These are phyloP conservation scores for Vanacampus margaritifer DNA, from an alignment of 2,113 vertebrate genomes.

Conservation along the genomic window DNA sequence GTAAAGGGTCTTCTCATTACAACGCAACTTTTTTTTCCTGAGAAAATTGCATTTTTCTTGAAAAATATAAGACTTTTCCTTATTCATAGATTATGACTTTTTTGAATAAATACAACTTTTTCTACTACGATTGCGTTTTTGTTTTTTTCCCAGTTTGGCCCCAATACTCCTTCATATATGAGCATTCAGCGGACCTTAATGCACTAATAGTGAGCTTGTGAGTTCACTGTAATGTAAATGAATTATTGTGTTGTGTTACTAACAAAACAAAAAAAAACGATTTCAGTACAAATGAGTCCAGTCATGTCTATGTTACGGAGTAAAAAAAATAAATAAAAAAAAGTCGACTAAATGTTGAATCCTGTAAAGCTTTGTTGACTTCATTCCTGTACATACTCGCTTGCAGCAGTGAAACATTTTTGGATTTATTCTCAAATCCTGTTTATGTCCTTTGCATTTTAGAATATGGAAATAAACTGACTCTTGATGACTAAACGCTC, in stretches of 20 bases:
- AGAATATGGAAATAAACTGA: constrained; percentile 75
- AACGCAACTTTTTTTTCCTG: too few species aligned
- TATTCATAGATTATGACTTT: neutral
- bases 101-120: neutral
- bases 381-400: constrained; percentile 75
- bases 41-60: too few species aligned
- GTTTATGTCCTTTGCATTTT: constrained; percentile 79
- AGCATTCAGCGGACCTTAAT: constrained; percentile 44
- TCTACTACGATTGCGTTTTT: neutral
- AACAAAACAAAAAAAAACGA: constrained; percentile 11
- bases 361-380: constrained; percentile 62
- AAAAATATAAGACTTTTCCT: neutral
- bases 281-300: constrained; percentile 43
- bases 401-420: constrained; percentile 79
- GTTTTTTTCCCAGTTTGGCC: neutral
- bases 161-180: constrained; percentile 24
- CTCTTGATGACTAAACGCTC: constrained; percentile 64
- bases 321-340: constrained; percentile 2
- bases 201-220: constrained; percentile 60
- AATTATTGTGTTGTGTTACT: constrained; percentile 44
- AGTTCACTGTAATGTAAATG: constrained; percentile 55
- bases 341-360: constrained; percentile 57
- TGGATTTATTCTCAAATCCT: constrained; percentile 84
- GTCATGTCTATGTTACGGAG: constrained; percentile 46
- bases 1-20: too few species aligned